A percentile compares a stretch with the other conserved stretches of the same genome.
Evolutionary conservation across 2,888 invertebrate species (phyloP).

Genomic region (Eristalis intricaria): DNA sequence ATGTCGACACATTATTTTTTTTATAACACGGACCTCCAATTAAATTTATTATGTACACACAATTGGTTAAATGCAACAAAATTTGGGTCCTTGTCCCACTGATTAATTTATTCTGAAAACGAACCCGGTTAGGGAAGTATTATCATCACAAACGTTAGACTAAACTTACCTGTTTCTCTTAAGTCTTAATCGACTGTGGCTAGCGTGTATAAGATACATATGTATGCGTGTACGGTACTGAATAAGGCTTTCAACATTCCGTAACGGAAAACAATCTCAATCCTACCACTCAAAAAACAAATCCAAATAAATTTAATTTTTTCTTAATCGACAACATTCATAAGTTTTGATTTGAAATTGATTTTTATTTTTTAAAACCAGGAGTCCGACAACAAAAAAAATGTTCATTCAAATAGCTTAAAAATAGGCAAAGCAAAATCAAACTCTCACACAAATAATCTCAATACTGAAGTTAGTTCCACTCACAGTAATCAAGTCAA

Average conservation of each 20-base stretch:
- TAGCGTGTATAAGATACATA: too few relatives aligned
- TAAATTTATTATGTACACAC: background rate
- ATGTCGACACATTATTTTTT: too few relatives aligned
- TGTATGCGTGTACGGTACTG: too few relatives aligned
- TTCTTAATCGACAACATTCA: background rate
- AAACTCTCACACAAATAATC: conserved; percentile 49
- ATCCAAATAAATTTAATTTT: background rate
- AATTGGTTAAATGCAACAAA: too few relatives aligned
- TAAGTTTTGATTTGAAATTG: conserved; percentile 20
- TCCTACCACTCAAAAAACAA: background rate
- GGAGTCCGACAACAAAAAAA: conserved; percentile 72
- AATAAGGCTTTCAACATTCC: too few relatives aligned
- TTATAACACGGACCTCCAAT: too few relatives aligned
- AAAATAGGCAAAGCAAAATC: conserved; percentile 54
- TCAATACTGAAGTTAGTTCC: conserved; percentile 56
- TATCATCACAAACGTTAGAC: too few relatives aligned
- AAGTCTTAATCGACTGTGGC: too few relatives aligned
- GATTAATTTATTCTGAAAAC: too few relatives aligned
- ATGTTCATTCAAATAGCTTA: conserved; percentile 62
- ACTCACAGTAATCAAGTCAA: conserved; percentile 46
- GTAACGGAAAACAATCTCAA: background rate
- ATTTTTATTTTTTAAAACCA: conserved; percentile 64
- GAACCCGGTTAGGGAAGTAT: too few relatives aligned
- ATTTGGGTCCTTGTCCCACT: too few relatives aligned
- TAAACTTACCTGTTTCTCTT: too few relatives aligned